Conservation (phyloP, 2,888 invertebrate genomes). For the Aphrophora alni region DNA sequence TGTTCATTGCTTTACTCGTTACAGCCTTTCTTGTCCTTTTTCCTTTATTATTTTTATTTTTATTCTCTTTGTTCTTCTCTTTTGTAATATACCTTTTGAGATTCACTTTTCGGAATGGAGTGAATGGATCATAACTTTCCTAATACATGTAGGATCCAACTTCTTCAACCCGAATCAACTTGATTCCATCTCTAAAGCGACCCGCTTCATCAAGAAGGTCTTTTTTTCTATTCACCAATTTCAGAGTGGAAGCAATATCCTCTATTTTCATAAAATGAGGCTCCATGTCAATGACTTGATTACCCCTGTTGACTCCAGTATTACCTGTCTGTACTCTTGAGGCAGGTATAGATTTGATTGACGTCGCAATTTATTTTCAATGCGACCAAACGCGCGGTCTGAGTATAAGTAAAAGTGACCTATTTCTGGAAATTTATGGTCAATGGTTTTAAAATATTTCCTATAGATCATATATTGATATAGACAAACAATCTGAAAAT, state of each 20-base stretch:
- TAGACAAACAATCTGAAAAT: conserved; percentile 37
- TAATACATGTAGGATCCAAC: conserved; percentile 28
- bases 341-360: conserved; percentile 49
- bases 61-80: not conserved
- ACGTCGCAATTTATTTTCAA: conserved; percentile 52
- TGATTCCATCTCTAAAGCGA: conserved; percentile 49
- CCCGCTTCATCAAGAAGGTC: conserved; percentile 46
- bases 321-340: conserved; percentile 52
- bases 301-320: conserved; percentile 45
- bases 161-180: conserved; percentile 48
- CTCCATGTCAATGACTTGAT: conserved; percentile 48
- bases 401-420: conserved; percentile 54
- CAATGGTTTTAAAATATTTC: conserved; percentile 50
- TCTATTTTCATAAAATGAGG: conserved; percentile 45
- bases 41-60: not conserved
- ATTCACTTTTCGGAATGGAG: conserved; percentile 30
- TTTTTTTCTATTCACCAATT: conserved; percentile 46
- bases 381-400: conserved; percentile 53
- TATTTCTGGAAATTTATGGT: conserved; percentile 54
- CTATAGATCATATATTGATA: conserved; percentile 46
- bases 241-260: conserved; percentile 40
- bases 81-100: not conserved
- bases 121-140: conserved; percentile 29
- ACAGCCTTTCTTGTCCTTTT: too few relatives aligned
- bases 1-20: not conserved